A percentile compares a stretch with the other conserved stretches of the same genome.
Conservation (phyloP, 2,113 vertebrate species). For the Arothron firmamentum region DNA sequence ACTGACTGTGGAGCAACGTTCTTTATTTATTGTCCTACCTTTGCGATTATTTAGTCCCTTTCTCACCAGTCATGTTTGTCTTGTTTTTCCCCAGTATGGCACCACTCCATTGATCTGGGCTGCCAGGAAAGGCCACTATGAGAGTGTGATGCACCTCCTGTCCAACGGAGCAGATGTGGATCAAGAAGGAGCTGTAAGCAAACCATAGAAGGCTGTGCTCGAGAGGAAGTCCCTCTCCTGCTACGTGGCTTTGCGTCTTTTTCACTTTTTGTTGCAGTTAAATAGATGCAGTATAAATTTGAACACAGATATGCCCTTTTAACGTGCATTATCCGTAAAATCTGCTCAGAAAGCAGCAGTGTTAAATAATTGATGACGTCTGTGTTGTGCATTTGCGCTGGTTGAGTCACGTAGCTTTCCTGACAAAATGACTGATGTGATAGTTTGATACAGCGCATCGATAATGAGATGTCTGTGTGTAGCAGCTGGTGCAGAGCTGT, state of each 20-base stretch:
- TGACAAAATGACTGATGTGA: slow-evolving; percentile 27
- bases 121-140: slow-evolving; percentile 89
- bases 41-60: not conserved
- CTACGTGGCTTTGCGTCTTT: no score
- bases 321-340: not conserved
- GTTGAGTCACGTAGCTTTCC: slow-evolving; percentile 35
- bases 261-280: no score
- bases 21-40: slow-evolving; percentile 6
- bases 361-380: slow-evolving; percentile 33
- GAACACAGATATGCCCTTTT: not conserved
- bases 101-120: slow-evolving; percentile 97
- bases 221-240: not conserved
- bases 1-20: not conserved
- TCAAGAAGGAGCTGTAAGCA: slow-evolving; percentile 92
- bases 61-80: not conserved
- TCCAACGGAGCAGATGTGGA: slow-evolving; percentile 95
- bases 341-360: not conserved
- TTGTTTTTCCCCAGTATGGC: slow-evolving; percentile 80
- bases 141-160: slow-evolving; percentile 89
- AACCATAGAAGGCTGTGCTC: not conserved
- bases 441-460: slow-evolving; percentile 31
- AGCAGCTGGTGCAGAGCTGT: slow-evolving; percentile 24
- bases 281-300: no score
- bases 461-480: slow-evolving; percentile 30
- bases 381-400: slow-evolving; percentile 41